A percentile compares a stretch with the other conserved stretches of the same genome.
Evolutionary conservation across 2,797 vertebrate species (phyloP).

Genomic region (Cuculus canorus): DNA sequence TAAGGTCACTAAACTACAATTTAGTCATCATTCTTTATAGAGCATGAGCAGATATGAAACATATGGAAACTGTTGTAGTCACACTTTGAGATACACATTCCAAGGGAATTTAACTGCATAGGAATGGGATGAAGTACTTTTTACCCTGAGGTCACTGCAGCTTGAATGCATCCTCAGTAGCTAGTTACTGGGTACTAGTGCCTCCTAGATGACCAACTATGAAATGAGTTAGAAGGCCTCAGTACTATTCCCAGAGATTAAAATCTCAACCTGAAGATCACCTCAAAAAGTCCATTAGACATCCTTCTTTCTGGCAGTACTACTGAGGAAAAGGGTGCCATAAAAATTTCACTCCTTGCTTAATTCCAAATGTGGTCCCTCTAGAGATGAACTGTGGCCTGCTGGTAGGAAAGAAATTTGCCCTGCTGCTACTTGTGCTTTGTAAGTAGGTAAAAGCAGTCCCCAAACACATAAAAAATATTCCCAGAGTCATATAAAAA

Average conservation of each 20-base stretch:
- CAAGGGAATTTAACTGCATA: neutral
- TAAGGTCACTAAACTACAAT: conserved; percentile 68
- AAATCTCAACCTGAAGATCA: neutral
- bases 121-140: neutral
- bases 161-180: neutral
- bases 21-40: conserved; percentile 71
- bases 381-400: conserved; percentile 46
- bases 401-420: conserved; percentile 43
- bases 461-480: conserved; percentile 46
- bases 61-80: conserved; percentile 52
- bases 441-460: conserved; percentile 43
- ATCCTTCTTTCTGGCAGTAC: conserved; percentile 10
- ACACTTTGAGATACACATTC: conserved; percentile 50
- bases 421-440: conserved; percentile 31
- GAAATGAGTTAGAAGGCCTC: conserved; percentile 22
- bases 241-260: neutral
- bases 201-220: neutral
- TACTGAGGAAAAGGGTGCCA: conserved; percentile 3
- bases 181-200: neutral
- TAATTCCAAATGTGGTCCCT: conserved; percentile 37
- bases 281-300: neutral
- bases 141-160: conserved; percentile 1
- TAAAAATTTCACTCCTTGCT: conserved; percentile 42
- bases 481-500: conserved; percentile 43
- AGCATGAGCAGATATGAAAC: conserved; percentile 64